Base-by-base conservation (phyloP, 2,888 invertebrate genomes). In the Galerucella calmariensis region DNA sequence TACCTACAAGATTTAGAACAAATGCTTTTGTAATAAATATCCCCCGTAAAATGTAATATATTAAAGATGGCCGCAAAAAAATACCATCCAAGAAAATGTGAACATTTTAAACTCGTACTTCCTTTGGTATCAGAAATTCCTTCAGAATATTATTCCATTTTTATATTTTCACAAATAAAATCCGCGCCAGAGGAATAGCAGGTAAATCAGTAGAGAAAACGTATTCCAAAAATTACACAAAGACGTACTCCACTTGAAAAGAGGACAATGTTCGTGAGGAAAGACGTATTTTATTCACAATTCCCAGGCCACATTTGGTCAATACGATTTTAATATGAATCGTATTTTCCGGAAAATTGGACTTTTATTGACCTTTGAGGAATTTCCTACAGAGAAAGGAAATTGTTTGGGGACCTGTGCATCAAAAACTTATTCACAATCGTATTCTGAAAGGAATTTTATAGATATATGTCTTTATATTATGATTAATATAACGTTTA, bases 261-360 rank as follows among this genome's bases (percentile, higher is more conserved):
- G 59, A 72, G 59, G 66, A 72, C 72, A 67, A 72, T 72, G 66
- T 72, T 72, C 20, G 44, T 27, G 48, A 66, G 72, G 51, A 72
- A 72, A 58, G 56, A 72, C 46, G 72, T 66, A 72, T 72, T 66
- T 72, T 72, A 72, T 71, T 71, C 71, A 58, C 71, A 66, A 71
- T 41, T 72, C 58, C 66, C 59, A 24, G 59, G 66, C 72, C 72
- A 67, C 72, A 72, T 72, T 72, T 72, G 72, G 72, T 72, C 72
- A 72, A 72, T 72, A 67, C 72, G 67, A 66, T 72, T 72, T 72
- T 72, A 72, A 72, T 72, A 72, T 72, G 72, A 67, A 72, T 46
- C 72, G 72, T 72, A 72, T 72, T 72, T 72, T 72, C 67, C 48
- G 66, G 72, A 58, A 72, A 72, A 72, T 72, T 72, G 72, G 72